Percentiles rank a stretch among this genome's conserved stretches.
These are phyloP conservation scores for Pristionchus mayeri DNA, from an alignment of 2,888 invertebrate genomes.

Conservation along the genomic window DNA sequence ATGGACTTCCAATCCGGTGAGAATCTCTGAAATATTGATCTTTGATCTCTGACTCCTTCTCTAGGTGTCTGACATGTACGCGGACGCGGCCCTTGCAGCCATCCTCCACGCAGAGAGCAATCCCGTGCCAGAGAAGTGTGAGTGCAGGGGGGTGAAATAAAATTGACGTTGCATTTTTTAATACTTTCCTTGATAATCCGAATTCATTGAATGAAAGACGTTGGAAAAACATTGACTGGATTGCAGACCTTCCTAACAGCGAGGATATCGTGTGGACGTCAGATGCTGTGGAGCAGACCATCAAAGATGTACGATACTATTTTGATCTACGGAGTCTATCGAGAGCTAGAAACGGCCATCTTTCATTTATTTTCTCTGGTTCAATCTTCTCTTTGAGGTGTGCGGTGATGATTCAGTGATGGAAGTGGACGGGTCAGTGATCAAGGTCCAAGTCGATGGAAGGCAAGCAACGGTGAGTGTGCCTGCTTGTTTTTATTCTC, in stretches of 20 bases:
- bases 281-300: conserved; percentile 45
- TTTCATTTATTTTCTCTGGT: background rate
- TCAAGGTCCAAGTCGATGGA: conserved; percentile 52
- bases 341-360: too few relatives aligned
- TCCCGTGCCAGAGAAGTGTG: conserved; percentile 74
- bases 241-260: conserved; percentile 23
- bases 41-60: conserved; percentile 79
- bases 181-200: too few relatives aligned
- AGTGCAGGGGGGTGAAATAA: conserved; percentile 18
- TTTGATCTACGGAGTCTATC: too few relatives aligned
- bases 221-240: too few relatives aligned
- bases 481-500: background rate
- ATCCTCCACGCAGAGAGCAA: conserved; percentile 86
- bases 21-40: too few relatives aligned
- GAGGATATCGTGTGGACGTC: conserved; percentile 20
- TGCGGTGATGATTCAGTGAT: conserved; percentile 58
- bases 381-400: conserved; percentile 50
- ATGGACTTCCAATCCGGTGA: conserved; percentile 78
- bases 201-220: too few relatives aligned
- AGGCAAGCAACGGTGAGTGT: conserved; percentile 18
- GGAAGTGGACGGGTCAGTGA: conserved; percentile 23
- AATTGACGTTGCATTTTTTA: too few relatives aligned
- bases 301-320: conserved; percentile 37
- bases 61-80: conserved; percentile 92
- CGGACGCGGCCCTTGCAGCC: conserved; percentile 92